Evolutionary conservation across 2,888 invertebrate species (phyloP), one percentile per base, ranked within the genome.

Genomic region (Oasisia sp.): DNA sequence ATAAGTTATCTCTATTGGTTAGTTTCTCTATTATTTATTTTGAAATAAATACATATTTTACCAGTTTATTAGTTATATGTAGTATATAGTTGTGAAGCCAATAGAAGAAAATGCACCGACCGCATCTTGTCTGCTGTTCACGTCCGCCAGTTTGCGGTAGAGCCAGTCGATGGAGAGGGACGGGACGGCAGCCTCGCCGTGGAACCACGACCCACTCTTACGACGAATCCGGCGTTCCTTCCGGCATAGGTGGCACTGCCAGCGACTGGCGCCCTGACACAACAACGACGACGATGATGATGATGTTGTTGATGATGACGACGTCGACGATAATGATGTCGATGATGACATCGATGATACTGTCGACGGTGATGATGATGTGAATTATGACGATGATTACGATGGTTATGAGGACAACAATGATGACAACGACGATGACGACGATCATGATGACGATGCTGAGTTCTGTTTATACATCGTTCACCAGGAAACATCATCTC

Each of bases 231-330:
- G 74, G 1, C n/a, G 74, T 74, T 74, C 74, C 74, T 27, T 74
- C 74, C 74, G 74, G 74, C 74, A 74, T 27, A 74, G 27, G n/a
- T 74, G 74, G 27, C 74, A 74, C 74, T 74, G 74, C 74, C 74
- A 74, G 7, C 74, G 74, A 74, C 74, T 74, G 74, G 74, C 74
- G 74, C 74, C 74, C 74, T 74, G 74, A 74, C 74, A 74, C 74
- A 27, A 74, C n/a, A 19, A 50, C 14, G 14, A 50, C 14, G 12
- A 50, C 50, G 27, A 74, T 19, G 27, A 27, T 27, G 74, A 74
- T 7, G 27, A 74, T 74, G 27, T 3, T 74, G 74, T 27, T 2
- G 74, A n/a, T 7, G 5, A 74, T 74, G 27, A 27, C n/a, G 74
- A 74, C 27, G 14, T 7, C 7, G n/a, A 74, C 1, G 74, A 74